Evolutionary conservation across 2,888 invertebrate species (phyloP).

Genomic region (Tholera decimalis): DNA sequence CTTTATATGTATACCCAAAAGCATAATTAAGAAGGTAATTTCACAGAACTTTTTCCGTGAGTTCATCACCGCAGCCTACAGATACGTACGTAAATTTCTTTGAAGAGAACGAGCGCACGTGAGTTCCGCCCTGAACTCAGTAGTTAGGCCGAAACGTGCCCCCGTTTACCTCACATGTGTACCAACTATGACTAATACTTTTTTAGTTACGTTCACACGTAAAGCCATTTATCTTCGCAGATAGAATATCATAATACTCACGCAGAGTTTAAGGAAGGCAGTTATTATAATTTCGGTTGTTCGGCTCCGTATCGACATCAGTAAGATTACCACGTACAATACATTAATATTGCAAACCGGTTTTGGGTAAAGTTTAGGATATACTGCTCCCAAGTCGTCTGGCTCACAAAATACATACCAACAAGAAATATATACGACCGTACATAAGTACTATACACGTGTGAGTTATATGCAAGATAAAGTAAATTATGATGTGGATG

Average conservation of each 20-base stretch:
- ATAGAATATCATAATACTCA: constrained; percentile 56
- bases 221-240: constrained; percentile 47
- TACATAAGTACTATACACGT: constrained; percentile 46
- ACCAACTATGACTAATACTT: constrained; percentile 38
- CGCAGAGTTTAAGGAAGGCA: constrained; percentile 57
- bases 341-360: constrained; percentile 88
- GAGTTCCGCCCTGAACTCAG: constrained; percentile 39
- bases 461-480: constrained; percentile 62
- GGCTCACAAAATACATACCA: constrained; percentile 71
- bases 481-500: constrained; percentile 63
- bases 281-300: constrained; percentile 73
- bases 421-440: constrained; percentile 61
- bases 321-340: constrained; percentile 85
- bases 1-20: constrained; percentile 52
- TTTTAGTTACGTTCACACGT: constrained; percentile 43
- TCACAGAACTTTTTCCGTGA: constrained; percentile 46
- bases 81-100: constrained; percentile 57
- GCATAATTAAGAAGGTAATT: constrained; percentile 59
- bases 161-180: constrained; percentile 29
- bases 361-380: constrained; percentile 85
- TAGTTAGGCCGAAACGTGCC: constrained; percentile 50
- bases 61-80: constrained; percentile 49
- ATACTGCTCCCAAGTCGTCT: constrained; percentile 82
- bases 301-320: constrained; percentile 76
- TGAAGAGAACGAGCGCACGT: constrained; percentile 57